Conservation (phyloP, 2,113 vertebrate species). For the Perccottus glenii region DNA sequence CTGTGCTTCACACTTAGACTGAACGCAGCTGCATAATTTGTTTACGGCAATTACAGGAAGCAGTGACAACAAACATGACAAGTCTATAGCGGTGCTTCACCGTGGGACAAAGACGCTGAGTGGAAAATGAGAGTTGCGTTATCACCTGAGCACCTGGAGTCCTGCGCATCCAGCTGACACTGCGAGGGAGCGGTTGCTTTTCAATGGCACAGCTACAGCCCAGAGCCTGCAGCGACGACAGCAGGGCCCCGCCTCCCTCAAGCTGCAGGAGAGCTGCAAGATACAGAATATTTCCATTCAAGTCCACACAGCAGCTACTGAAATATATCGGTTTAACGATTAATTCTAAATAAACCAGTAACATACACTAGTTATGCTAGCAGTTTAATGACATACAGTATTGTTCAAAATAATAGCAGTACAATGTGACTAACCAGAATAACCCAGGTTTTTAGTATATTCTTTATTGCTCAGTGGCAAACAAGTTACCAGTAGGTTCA, state of each 20-base stretch:
- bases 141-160: conserved; percentile 72
- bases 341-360: too few species aligned
- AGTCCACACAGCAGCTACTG: too few species aligned
- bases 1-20: not conserved
- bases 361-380: too few species aligned
- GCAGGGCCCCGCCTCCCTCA: conserved; percentile 84
- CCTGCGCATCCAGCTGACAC: conserved; percentile 87
- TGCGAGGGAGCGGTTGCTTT: conserved; percentile 80
- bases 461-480: too few species aligned
- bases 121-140: conserved; percentile 1
- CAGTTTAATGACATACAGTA: too few species aligned
- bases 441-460: too few species aligned
- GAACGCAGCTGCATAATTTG: not conserved
- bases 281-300: not conserved
- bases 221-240: conserved; percentile 84
- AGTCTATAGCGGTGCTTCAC: conserved; percentile 1
- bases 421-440: too few species aligned
- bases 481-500: too few species aligned
- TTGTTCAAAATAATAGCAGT: too few species aligned
- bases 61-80: conserved; percentile 3
- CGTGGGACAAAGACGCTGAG: not conserved
- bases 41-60: conserved; percentile 4
- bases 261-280: conserved; percentile 85
- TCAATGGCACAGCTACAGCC: conserved; percentile 85
- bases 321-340: too few species aligned